A percentile compares a stretch with the other conserved stretches of the same genome.
These are phyloP conservation scores for Ischnus inquisitorius DNA, from an alignment of 2,888 invertebrate genomes.

Conservation along the genomic window DNA sequence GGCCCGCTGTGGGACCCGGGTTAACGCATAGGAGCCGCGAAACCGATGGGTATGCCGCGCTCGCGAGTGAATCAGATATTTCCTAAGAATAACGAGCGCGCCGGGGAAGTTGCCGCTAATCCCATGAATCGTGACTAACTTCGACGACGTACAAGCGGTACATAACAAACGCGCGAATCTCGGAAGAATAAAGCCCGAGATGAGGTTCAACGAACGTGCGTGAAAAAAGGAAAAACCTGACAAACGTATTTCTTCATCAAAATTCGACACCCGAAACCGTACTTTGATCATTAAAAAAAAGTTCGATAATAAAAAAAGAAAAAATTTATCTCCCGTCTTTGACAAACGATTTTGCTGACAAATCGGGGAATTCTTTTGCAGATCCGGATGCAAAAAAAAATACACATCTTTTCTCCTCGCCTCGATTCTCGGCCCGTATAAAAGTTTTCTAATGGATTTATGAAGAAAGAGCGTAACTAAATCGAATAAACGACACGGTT, in stretches of 20 bases:
- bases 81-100: slow-evolving; percentile 73
- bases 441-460: slow-evolving; percentile 11
- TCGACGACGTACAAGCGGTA: slow-evolving; percentile 53
- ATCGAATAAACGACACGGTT: slow-evolving; percentile 28
- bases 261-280: slow-evolving; percentile 24
- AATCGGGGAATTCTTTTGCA: slow-evolving; percentile 46
- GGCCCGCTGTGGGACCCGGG: slow-evolving; percentile 23
- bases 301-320: neutral
- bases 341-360: slow-evolving; percentile 20
- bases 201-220: slow-evolving; percentile 54
- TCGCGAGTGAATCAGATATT: slow-evolving; percentile 68
- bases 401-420: too few species aligned
- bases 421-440: slow-evolving; percentile 10
- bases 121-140: slow-evolving; percentile 65
- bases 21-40: slow-evolving; percentile 46
- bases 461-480: slow-evolving; percentile 54
- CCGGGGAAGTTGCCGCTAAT: slow-evolving; percentile 65
- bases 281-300: slow-evolving; percentile 31
- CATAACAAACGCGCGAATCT: slow-evolving; percentile 11
- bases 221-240: slow-evolving; percentile 36
- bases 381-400: too few species aligned
- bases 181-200: slow-evolving; percentile 8
- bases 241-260: slow-evolving; percentile 40
- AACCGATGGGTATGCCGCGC: slow-evolving; percentile 39
- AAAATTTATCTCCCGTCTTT: slow-evolving; percentile 19